Base-by-base conservation (phyloP, 2,113 vertebrate species). In the Sebastes schlegelii region DNA sequence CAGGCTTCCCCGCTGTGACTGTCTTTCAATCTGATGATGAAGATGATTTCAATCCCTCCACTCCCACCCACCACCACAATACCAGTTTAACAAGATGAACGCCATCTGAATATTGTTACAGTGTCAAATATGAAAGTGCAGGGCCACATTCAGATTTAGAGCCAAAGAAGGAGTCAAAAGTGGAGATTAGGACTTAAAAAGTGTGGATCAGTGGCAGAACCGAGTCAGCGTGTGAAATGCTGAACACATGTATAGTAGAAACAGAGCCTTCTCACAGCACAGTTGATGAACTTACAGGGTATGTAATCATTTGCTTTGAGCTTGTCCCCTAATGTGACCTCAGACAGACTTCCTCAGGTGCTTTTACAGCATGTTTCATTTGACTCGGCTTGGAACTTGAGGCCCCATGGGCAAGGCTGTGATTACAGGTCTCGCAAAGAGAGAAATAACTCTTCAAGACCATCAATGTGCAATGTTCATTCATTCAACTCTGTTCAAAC, bases 341-440 rank as follows among this genome's bases (percentile, higher is more conserved):
- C 71, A 73, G 57, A 23, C 8, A n/a, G 58, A 63, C 66, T 51
- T 74, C 67, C 70, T 63, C 62, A 11, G 76, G 48, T 55, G 49
- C 10, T 69, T 6, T 45, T 26, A 4, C 70, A 64, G 80, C 69
- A 74, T 73, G 74, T 84, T 78, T 83, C 19, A 12, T 68, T 78
- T 71, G 69, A 34, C 78, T 77, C 48, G 13, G 64, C 26, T 75
- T 1, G 46, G 74, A 43, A 51, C 16, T 60, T 16, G 42, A 45
- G 17, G 54, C 62, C 34, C 71, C 12, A 43, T 48, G 42, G 72
- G 55, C 21, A 12, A 52, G 4, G 54, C 80, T 85, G 78, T 80
- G 84, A 92, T 94, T 91, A 82, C 84, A 93, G 86, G 90, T 69
- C 74, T 90, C 26, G 4, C 57, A 55, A 45, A 79, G 55, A 42